Evolutionary conservation across 2,888 invertebrate species (phyloP).

Genomic region (Amphipyra tragopoginis): DNA sequence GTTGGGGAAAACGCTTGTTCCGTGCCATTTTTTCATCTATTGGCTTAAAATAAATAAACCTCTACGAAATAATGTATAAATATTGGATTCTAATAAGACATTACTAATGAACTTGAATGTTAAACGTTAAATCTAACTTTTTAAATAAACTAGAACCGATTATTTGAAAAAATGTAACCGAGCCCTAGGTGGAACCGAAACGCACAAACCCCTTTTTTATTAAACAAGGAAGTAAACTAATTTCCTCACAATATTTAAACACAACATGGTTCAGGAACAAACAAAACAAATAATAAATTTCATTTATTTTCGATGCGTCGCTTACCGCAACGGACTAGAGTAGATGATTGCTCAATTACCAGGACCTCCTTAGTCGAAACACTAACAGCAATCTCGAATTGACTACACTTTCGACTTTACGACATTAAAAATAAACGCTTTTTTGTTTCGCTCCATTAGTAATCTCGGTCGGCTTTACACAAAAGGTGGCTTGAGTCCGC

Average conservation of each 20-base stretch:
- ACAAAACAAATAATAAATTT: constrained; percentile 85
- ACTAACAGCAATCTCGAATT: constrained; percentile 73
- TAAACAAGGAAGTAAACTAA: constrained; percentile 55
- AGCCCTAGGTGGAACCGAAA: too few species aligned
- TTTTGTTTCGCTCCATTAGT: constrained; percentile 74
- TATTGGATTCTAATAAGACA: too few species aligned
- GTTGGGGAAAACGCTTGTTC: constrained; percentile 7
- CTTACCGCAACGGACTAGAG: constrained; percentile 88
- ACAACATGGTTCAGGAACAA: constrained; percentile 67
- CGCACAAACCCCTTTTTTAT: not conserved
- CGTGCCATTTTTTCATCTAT: too few species aligned
- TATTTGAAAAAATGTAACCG: too few species aligned
- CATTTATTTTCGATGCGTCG: constrained; percentile 86
- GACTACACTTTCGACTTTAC: constrained; percentile 81
- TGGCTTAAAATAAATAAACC: too few species aligned
- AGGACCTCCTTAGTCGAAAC: constrained; percentile 89
- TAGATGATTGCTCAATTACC: constrained; percentile 90
- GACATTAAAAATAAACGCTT: constrained; percentile 75
- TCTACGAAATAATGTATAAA: too few species aligned
- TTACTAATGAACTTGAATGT: too few species aligned
- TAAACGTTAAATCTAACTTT: too few species aligned
- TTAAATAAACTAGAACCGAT: too few species aligned
- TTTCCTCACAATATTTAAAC: constrained; percentile 67
- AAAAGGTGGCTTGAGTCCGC: constrained; percentile 86
- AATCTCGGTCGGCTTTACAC: constrained; percentile 84